phyloP scores from a whole-genome alignment of 1,140 invertebrate species.

The Drosophila arawakana region DNA sequence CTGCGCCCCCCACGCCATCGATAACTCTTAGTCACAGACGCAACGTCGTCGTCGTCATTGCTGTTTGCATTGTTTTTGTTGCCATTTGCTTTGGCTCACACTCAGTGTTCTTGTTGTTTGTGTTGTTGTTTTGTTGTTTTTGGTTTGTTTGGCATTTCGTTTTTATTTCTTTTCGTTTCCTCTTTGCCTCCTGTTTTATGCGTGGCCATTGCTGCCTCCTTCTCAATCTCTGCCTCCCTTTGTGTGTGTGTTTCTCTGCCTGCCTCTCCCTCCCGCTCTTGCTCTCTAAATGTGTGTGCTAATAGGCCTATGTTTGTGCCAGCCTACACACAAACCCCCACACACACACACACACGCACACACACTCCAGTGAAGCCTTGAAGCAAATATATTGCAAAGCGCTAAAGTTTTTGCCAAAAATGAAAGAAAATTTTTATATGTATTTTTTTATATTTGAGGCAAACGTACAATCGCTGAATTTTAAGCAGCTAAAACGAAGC shows the following conservation, averaged over 20 bases:
- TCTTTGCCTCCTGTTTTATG: slow-evolving; percentile 49
- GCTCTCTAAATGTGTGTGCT: slow-evolving; percentile 15
- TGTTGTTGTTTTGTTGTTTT: slow-evolving; percentile 43
- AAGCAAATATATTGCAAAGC: slow-evolving; percentile 71
- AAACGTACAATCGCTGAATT: slow-evolving; percentile 68
- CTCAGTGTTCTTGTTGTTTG: slow-evolving; percentile 34
- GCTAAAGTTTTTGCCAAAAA: slow-evolving; percentile 62
- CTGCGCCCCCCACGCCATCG: slow-evolving; percentile 28
- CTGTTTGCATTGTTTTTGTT: slow-evolving; percentile 70
- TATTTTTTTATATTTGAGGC: slow-evolving; percentile 38
- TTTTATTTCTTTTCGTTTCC: slow-evolving; percentile 70
- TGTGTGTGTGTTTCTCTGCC: slow-evolving; percentile 16
- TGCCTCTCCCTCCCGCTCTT: background rate
- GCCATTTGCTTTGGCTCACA: slow-evolving; percentile 40
- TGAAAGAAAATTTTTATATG: slow-evolving; percentile 35
- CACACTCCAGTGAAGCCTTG: slow-evolving; percentile 51
- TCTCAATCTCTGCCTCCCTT: slow-evolving; percentile 8
- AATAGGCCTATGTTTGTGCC: slow-evolving; percentile 12
- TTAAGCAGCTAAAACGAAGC: slow-evolving; percentile 61
- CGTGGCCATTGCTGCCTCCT: slow-evolving; percentile 49
- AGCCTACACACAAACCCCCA: slow-evolving; percentile 1
- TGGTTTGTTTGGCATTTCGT: slow-evolving; percentile 72
- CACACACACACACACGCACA: background rate
- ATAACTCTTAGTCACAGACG: slow-evolving; percentile 76
- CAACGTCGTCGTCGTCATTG: slow-evolving; percentile 64